A percentile compares a stretch with the other conserved stretches of the same genome.
Evolutionary conservation across 1,140 invertebrate genomes (phyloP).

Genomic region (Zaprionus capensis): DNA sequence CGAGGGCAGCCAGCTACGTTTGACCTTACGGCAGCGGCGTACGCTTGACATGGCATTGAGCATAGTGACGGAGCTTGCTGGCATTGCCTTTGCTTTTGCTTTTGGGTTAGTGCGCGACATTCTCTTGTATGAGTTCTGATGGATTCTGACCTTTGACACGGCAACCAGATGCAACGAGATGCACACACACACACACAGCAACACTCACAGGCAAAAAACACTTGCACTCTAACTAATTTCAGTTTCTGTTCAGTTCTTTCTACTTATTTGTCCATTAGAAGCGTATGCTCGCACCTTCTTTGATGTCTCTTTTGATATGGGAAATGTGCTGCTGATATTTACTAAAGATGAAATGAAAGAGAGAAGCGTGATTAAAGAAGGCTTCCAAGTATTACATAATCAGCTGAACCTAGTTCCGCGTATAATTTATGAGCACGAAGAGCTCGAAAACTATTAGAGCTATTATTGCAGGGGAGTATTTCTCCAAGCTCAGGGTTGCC

Average conservation of each 20-base stretch:
- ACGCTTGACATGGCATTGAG: constrained; percentile 27
- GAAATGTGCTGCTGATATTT: neutral
- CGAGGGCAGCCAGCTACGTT: constrained; percentile 29
- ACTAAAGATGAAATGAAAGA: neutral
- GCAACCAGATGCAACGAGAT: constrained; percentile 30
- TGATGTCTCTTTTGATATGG: neutral
- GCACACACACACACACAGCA: constrained; percentile 19
- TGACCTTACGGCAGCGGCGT: constrained; percentile 38
- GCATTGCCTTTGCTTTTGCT: constrained; percentile 61
- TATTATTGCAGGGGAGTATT: neutral
- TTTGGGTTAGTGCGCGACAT: constrained; percentile 65
- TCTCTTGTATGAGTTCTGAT: constrained; percentile 46
- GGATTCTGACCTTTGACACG: constrained; percentile 62
- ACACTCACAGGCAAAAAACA: constrained; percentile 28
- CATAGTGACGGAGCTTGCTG: constrained; percentile 49
- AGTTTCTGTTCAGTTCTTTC: neutral
- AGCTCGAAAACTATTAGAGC: neutral
- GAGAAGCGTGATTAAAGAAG: neutral
- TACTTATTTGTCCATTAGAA: neutral
- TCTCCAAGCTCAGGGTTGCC: neutral
- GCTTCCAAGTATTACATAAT: neutral
- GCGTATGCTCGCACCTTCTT: neutral
- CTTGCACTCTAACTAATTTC: constrained; percentile 42
- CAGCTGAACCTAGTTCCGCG: too few species aligned
- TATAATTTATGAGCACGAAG: neutral